A percentile compares a stretch with the other conserved stretches of the same genome.
Evolutionary conservation across 2,888 invertebrate genomes (phyloP).

Genomic region (Parnassius mnemosyne): DNA sequence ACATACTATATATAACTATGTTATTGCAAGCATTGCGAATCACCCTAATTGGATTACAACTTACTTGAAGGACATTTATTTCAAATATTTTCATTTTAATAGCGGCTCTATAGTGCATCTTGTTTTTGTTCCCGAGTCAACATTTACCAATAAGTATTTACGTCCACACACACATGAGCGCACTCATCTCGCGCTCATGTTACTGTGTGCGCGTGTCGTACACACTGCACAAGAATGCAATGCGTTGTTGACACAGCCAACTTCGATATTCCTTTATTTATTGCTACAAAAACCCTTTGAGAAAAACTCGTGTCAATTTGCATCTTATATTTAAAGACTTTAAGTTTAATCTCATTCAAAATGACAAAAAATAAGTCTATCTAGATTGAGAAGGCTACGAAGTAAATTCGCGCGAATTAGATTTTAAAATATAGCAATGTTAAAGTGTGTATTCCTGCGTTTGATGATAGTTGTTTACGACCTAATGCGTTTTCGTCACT

Average conservation of each 20-base stretch:
- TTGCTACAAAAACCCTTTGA: constrained; percentile 74
- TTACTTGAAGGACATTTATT: no score
- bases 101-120: constrained; percentile 34
- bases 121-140: constrained; percentile 54
- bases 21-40: no score
- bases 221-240: constrained; percentile 78
- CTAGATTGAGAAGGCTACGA: constrained; percentile 13
- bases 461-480: constrained; percentile 11
- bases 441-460: constrained; percentile 13
- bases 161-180: constrained; percentile 55
- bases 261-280: constrained; percentile 81
- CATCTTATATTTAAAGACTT: constrained; percentile 12
- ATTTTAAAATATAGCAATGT: constrained; percentile 9
- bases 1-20: no score
- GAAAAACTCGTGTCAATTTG: constrained; percentile 28
- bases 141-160: constrained; percentile 78
- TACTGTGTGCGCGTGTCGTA: constrained; percentile 56
- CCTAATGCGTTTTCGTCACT: constrained; percentile 31
- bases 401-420: constrained; percentile 17
- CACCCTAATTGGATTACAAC: no score
- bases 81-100: not conserved
- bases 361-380: constrained; percentile 41
- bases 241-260: constrained; percentile 79
- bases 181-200: constrained; percentile 28
- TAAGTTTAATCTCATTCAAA: constrained; percentile 33